These are phyloP conservation scores for Rosalia funebris DNA, from an alignment of 2,888 invertebrate genomes.

Conservation along the genomic window DNA sequence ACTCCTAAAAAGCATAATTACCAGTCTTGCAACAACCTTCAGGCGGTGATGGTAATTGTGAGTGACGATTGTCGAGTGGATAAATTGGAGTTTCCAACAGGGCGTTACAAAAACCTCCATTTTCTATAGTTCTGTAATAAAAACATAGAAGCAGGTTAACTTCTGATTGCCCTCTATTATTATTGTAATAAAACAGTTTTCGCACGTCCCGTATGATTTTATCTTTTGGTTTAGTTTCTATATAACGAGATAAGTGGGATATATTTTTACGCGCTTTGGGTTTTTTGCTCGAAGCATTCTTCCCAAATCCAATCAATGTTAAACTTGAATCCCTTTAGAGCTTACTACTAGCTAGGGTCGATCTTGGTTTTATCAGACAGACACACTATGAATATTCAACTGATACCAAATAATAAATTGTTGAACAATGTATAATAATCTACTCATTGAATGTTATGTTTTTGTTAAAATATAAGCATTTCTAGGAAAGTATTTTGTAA, in stretches of 20 bases:
- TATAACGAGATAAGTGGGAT: neutral
- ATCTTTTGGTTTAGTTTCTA: neutral
- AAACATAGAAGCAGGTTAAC: neutral
- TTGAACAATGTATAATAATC: no score
- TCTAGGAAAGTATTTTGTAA: no score
- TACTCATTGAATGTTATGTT: no score
- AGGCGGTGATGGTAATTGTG: no score
- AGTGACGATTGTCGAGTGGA: no score
- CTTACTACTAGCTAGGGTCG: neutral
- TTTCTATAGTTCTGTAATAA: neutral
- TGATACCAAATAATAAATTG: neutral
- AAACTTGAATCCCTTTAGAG: neutral
- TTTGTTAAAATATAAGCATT: no score
- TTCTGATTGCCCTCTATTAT: neutral
- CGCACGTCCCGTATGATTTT: neutral
- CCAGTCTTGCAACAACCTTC: no score
- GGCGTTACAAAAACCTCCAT: no score
- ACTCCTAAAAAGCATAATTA: no score
- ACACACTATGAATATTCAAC: neutral
- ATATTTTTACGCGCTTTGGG: neutral
- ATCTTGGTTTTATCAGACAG: neutral
- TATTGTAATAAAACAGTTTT: neutral
- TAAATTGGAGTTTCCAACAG: no score
- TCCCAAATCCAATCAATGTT: neutral
- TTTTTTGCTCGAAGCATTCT: neutral